Evolutionary conservation across 2,113 vertebrate genomes (phyloP).

Genomic region (Microcebus tavaratra): DNA sequence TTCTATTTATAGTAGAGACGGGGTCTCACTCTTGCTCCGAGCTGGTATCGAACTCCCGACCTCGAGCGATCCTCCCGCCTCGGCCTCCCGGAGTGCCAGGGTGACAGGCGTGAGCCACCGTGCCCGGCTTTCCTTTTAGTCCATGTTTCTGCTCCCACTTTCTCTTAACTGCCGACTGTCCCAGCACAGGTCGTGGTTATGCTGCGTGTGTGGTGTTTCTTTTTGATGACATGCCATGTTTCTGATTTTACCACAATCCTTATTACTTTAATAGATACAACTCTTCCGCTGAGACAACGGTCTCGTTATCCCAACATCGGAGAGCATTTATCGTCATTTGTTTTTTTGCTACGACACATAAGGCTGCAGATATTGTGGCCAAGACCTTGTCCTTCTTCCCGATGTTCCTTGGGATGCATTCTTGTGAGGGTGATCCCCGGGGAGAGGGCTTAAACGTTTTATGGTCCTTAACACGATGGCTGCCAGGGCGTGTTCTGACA

Average conservation of each 20-base stretch:
- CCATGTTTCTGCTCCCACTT: fast-evolving
- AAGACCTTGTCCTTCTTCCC: not conserved
- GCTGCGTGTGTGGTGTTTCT: not conserved
- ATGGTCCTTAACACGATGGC: not conserved
- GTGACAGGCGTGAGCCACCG: too few relatives aligned
- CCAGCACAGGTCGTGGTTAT: fast-evolving
- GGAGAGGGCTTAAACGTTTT: not conserved
- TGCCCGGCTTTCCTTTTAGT: fast-evolving
- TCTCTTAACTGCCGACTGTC: fast-evolving
- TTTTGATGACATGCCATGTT: fast-evolving
- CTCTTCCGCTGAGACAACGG: fast-evolving
- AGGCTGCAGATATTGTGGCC: not conserved
- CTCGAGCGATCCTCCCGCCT: too few relatives aligned
- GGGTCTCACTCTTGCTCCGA: too few relatives aligned
- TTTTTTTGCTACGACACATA: not conserved
- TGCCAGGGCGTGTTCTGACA: not conserved
- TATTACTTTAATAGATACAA: fast-evolving
- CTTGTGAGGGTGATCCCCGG: fast-evolving
- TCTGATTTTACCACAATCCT: fast-evolving
- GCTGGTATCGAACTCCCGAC: too few relatives aligned
- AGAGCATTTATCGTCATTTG: too few relatives aligned
- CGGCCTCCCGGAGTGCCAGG: too few relatives aligned
- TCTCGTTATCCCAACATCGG: fast-evolving
- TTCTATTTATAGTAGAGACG: too few relatives aligned
- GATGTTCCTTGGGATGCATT: not conserved